These are phyloP conservation scores for Orestias chungarensis DNA, from an alignment of 2,797 vertebrate genomes.

Conservation along the genomic window DNA sequence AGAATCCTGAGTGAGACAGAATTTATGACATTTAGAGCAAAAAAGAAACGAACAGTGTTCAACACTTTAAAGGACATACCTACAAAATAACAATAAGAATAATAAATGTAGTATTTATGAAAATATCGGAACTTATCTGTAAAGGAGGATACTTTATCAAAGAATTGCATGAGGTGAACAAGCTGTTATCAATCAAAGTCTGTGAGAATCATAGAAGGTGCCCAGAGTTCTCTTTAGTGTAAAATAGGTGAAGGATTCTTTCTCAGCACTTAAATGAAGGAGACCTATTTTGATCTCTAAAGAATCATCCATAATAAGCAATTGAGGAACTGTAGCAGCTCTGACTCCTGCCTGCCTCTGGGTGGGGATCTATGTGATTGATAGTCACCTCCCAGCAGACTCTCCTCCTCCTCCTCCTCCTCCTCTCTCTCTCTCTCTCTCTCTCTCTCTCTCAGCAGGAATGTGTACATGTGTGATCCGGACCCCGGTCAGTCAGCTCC, in stretches of 20 bases:
- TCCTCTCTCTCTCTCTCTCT: background rate
- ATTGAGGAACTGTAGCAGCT: slow-evolving; percentile 47
- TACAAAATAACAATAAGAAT: too few species aligned
- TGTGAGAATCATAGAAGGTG: background rate
- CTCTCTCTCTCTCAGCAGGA: slow-evolving; percentile 57
- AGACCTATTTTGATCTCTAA: slow-evolving; percentile 12
- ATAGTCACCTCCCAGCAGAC: slow-evolving; percentile 63
- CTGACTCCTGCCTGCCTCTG: slow-evolving; percentile 71
- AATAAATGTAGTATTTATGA: too few species aligned
- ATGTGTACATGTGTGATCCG: slow-evolving; percentile 69
- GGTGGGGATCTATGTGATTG: slow-evolving; percentile 71
- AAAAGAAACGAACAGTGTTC: background rate
- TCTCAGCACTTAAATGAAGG: background rate
- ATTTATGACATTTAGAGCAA: background rate
- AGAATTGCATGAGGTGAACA: background rate
- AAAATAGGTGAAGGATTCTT: background rate
- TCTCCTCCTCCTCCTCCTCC: slow-evolving; percentile 25
- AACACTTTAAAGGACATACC: background rate
- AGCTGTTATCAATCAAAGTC: background rate
- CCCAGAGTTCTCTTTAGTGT: too few species aligned
- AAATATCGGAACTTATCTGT: too few species aligned
- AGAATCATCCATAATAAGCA: too few species aligned
- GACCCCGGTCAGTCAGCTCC: slow-evolving; percentile 40
- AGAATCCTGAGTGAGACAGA: background rate
- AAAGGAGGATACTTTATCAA: too few species aligned